These are phyloP conservation scores for Eilema sororculum DNA, from an alignment of 2,888 invertebrate genomes.

Conservation along the genomic window DNA sequence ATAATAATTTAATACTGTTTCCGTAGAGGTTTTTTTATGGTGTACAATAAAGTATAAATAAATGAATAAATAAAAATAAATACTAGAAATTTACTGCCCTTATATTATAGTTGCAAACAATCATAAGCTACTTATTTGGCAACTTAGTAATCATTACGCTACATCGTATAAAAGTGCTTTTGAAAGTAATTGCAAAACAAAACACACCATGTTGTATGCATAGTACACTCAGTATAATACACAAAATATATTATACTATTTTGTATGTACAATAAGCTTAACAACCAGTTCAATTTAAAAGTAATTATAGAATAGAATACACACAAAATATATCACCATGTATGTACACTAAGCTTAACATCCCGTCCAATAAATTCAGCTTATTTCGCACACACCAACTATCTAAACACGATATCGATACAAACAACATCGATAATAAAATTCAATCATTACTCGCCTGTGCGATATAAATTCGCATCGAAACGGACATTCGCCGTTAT, in stretches of 20 bases:
- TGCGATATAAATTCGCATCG: constrained; percentile 54
- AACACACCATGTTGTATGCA: too few relatives aligned
- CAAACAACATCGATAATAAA: constrained; percentile 49
- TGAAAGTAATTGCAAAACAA: too few relatives aligned
- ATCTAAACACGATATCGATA: constrained; percentile 36
- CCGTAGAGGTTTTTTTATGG: too few relatives aligned
- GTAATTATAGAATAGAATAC: neutral
- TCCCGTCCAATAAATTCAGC: neutral
- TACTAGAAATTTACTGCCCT: too few relatives aligned
- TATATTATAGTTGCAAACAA: neutral
- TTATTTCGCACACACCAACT: constrained; percentile 13
- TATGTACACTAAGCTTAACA: neutral
- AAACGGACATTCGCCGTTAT: constrained; percentile 55
- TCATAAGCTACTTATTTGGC: neutral
- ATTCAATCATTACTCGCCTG: constrained; percentile 54
- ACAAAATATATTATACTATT: neutral
- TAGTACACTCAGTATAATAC: too few relatives aligned
- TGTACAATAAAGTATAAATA: too few relatives aligned
- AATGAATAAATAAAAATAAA: too few relatives aligned
- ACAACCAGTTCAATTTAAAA: neutral
- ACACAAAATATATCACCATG: neutral
- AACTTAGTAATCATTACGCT: neutral
- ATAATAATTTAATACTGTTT: too few relatives aligned
- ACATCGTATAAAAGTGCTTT: neutral
- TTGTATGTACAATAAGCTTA: neutral